Evolutionary conservation across 2,888 invertebrate species (phyloP).

Genomic region (Platycnemis pennipes): DNA sequence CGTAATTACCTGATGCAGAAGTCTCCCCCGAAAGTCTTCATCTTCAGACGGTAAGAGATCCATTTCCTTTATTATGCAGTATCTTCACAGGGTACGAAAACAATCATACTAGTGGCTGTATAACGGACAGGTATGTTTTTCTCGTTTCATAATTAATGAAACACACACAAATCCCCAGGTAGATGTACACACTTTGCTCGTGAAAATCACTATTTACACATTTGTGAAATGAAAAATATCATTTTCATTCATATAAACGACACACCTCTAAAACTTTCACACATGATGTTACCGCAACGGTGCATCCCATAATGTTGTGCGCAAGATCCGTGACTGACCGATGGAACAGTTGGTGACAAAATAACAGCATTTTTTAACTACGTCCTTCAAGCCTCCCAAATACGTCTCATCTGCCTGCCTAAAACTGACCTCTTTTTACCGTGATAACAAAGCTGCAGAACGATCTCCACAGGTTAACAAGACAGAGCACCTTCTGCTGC

Average conservation of each 20-base stretch:
- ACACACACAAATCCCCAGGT: background rate
- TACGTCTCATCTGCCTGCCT: background rate
- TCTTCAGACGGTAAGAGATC: conserved; percentile 84
- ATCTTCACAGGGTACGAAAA: background rate
- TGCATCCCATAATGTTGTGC: conserved; percentile 51
- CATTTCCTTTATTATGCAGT: background rate
- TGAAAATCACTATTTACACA: background rate
- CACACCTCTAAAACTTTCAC: conserved; percentile 38
- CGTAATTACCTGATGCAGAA: conserved; percentile 87
- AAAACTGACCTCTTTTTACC: background rate
- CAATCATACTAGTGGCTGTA: background rate
- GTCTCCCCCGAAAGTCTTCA: conserved; percentile 88
- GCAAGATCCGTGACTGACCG: conserved; percentile 54
- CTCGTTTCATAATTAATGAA: conserved; percentile 17
- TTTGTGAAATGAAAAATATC: background rate
- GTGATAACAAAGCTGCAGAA: background rate
- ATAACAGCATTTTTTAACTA: background rate
- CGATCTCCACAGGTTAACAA: background rate
- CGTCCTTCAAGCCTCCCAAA: background rate
- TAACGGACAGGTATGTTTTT: background rate
- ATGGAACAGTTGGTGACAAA: background rate
- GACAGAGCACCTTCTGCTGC: background rate
- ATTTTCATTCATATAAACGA: conserved; percentile 3
- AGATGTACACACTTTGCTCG: background rate
- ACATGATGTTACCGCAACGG: background rate